Evolutionary conservation across 2,888 invertebrate species (phyloP), one percentile per base, ranked within the genome.

Genomic region (Caenorhabditis sp.): DNA sequence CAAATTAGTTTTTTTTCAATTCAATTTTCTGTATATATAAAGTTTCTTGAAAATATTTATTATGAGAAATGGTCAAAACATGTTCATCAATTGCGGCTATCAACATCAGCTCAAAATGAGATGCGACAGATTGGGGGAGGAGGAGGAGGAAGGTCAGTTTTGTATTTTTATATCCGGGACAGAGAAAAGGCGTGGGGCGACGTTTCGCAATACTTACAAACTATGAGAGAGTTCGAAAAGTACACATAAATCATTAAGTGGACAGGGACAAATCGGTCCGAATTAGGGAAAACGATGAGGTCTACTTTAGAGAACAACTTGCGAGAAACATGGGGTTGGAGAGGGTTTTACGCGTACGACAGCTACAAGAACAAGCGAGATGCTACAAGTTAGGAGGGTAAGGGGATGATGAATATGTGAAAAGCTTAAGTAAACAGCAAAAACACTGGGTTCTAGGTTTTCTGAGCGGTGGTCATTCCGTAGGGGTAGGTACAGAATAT

Each of bases 351-450:
- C 76, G 76, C 76, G 76, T 76, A 76, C 76, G 61, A 76, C 37
- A 74, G 61, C 76, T 76, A 76, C 76, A 76, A 44, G 76, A 68
- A 53, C 9, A 76, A 76, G 53, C 76, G 74, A 76, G 76, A 76
- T 76, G 60, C 76, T 76, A 76, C 74, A 61, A 24, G 60, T 40
- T 37, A 6, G 51, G 56, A 64, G 56, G 32, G 32, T 32, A n/a
- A 40, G n/a, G 22, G 13, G 40, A 13, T 32, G 32, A 32, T n/a
- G 32, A 32, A 32, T 32, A 6, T 32, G 9, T 32, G 13, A 13
- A 11, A 40, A 40, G 40, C 40, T 13, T 5, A 53, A 55, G 50
- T 47, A 53, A 61, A 61, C 50, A 65, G 74, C 65, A 50, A 47
- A 26, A 53, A 64, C 72, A 72, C 72, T 32, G 60, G 68, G 55